phyloP scores from a whole-genome alignment of 2,888 invertebrate species.

The Leptopilina syphax region DNA sequence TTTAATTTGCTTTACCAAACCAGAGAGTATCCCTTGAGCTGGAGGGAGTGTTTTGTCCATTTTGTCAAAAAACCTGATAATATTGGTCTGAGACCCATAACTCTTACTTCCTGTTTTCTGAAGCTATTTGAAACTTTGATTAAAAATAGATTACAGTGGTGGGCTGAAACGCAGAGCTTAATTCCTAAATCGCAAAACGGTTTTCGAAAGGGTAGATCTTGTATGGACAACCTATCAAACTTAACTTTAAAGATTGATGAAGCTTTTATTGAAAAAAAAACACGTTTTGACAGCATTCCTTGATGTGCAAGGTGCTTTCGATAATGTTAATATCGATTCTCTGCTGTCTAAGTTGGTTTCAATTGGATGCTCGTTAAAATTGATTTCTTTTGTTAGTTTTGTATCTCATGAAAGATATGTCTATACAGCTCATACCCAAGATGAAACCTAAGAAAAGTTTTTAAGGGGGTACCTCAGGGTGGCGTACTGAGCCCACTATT shows the following conservation, averaged over 20 bases:
- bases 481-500: too few relatives aligned
- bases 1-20: too few relatives aligned
- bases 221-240: too few relatives aligned
- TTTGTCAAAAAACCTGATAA: slow-evolving; percentile 38
- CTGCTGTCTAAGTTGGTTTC: not conserved
- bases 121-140: slow-evolving; percentile 24
- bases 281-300: slow-evolving; percentile 37
- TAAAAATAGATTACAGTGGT: slow-evolving; percentile 40
- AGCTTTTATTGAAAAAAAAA: slow-evolving; percentile 1
- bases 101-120: slow-evolving; percentile 10
- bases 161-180: too few relatives aligned
- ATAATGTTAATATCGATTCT: not conserved
- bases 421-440: not conserved
- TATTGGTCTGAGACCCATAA: slow-evolving; percentile 26
- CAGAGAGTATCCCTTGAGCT: not conserved
- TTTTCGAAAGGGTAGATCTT: too few relatives aligned
- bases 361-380: too few relatives aligned
- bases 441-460: not conserved
- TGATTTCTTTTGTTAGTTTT: not conserved
- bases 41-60: slow-evolving; percentile 36
- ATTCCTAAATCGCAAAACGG: too few relatives aligned
- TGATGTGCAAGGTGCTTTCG: slow-evolving; percentile 41
- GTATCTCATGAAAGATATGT: not conserved
- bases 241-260: too few relatives aligned
- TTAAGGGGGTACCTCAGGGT: too few relatives aligned